A percentile compares a stretch with the other conserved stretches of the same genome.
Conservation (phyloP, 1,140 invertebrate genomes). For the Drosophila guanche region DNA sequence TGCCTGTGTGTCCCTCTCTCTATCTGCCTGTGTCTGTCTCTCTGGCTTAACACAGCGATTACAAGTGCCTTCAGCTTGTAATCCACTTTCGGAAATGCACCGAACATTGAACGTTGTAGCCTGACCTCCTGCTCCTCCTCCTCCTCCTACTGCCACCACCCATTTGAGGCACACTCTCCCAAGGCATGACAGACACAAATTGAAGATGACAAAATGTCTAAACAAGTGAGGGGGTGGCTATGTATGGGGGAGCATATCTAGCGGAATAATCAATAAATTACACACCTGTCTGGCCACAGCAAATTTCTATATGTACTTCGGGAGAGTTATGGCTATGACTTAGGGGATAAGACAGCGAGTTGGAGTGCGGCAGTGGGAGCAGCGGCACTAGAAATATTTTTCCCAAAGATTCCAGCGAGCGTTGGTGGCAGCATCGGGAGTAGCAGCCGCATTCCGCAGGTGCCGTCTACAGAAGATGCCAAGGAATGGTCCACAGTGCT, state of each 20-base stretch:
- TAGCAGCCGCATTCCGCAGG: conserved; percentile 61
- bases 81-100: conserved; percentile 81
- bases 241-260: conserved; percentile 60
- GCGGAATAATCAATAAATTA: conserved; percentile 82
- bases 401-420: conserved; percentile 69
- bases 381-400: conserved; percentile 70
- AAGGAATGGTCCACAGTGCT: conserved; percentile 7
- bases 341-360: conserved; percentile 13
- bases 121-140: too few species aligned
- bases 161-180: conserved; percentile 18
- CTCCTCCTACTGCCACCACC: conserved; percentile 7
- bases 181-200: conserved; percentile 78
- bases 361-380: not conserved
- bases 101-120: not conserved
- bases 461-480: conserved; percentile 57
- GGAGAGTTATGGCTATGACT: conserved; percentile 65
- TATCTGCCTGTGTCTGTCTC: conserved; percentile 2
- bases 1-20: not conserved
- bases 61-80: conserved; percentile 81
- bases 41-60: conserved; percentile 78
- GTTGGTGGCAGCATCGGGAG: conserved; percentile 28
- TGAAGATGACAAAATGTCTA: conserved; percentile 83
- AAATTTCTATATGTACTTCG: conserved; percentile 56
- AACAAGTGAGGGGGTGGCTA: conserved; percentile 60
- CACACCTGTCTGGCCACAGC: conserved; percentile 78